phyloP scores from a whole-genome alignment of 2,113 vertebrate species.

The Dromaius novaehollandiae region DNA sequence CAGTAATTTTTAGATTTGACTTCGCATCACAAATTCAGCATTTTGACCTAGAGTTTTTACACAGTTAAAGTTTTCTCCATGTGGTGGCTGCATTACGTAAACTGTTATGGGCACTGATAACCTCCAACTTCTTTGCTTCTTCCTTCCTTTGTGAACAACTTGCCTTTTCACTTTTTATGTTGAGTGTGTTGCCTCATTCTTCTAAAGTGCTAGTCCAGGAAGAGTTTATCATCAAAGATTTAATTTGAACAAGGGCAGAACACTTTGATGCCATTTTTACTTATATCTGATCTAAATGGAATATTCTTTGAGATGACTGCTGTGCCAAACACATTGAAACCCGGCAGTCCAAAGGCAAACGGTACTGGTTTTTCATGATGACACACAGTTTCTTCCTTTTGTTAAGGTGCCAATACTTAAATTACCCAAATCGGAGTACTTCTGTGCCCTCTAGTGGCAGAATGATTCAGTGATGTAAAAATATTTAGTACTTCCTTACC shows the following conservation, averaged over 20 bases:
- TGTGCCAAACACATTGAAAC: background rate
- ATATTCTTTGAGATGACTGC: background rate
- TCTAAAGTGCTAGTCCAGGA: background rate
- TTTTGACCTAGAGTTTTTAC: background rate
- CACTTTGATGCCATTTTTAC: background rate
- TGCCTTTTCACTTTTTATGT: background rate
- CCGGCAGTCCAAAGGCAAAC: background rate
- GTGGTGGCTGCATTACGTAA: background rate
- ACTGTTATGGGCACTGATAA: background rate
- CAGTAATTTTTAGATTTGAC: background rate
- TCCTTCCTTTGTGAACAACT: background rate
- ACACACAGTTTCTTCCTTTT: accelerated
- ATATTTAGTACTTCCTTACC: background rate
- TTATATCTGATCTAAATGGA: background rate
- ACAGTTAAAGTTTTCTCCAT: background rate
- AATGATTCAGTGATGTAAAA: background rate
- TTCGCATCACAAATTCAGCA: background rate
- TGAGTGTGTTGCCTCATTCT: background rate
- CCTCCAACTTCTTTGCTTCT: background rate
- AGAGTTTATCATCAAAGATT: background rate
- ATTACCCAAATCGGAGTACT: background rate
- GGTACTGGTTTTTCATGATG: background rate
- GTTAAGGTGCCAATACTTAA: accelerated
- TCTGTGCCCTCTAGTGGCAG: conserved; percentile 58
- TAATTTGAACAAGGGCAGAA: background rate